Conservation (phyloP, 2,113 vertebrate species). For the Ibidorhyncha struthersii region DNA sequence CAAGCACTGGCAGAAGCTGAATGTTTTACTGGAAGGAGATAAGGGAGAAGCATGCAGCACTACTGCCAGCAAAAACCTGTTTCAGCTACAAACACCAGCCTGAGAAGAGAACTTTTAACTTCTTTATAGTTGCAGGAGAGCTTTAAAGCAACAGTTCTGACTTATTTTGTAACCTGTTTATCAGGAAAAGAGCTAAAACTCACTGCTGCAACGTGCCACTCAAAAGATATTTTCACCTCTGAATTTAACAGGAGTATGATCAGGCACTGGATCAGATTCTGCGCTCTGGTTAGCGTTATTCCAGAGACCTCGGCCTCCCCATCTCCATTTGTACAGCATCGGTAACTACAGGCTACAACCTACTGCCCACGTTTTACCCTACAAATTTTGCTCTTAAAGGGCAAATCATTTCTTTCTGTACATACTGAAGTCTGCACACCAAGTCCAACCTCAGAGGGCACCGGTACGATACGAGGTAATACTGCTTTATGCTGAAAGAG, state of each 20-base stretch:
- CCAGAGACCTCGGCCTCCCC: background rate
- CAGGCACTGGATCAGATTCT: background rate
- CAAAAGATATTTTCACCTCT: background rate
- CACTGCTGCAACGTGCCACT: background rate
- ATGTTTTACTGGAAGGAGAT: background rate
- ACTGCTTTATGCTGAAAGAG: background rate
- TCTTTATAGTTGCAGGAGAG: background rate
- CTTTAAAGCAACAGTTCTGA: background rate
- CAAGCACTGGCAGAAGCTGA: background rate
- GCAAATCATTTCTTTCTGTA: background rate
- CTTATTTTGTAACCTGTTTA: background rate
- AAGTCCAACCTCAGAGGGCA: background rate
- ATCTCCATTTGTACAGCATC: background rate
- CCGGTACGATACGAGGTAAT: background rate
- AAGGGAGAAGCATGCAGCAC: background rate
- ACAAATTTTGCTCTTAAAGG: background rate
- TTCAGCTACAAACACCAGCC: background rate
- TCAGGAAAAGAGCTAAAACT: background rate
- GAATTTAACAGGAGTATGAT: background rate
- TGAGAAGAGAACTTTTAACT: background rate
- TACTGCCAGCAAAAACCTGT: background rate
- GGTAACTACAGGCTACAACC: background rate
- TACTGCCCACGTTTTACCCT: background rate
- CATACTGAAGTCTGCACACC: background rate
- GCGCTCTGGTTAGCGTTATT: background rate